These are phyloP conservation scores for Cladorhizidae sp. DNA, from an alignment of 37 sponge, comb jelly and placozoan species.

Conservation along the genomic window DNA sequence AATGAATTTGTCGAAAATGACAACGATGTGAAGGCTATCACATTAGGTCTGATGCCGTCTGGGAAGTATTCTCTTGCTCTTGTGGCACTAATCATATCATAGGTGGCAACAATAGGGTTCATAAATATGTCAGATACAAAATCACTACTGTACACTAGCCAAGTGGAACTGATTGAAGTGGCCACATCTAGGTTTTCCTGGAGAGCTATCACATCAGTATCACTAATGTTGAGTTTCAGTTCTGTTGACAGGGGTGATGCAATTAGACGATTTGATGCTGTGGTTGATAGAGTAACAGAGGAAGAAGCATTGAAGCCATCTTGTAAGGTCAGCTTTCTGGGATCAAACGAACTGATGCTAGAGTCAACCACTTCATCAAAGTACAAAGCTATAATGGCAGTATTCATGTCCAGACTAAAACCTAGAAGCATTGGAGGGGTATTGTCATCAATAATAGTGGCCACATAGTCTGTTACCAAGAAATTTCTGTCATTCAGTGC, in stretches of 20 bases:
- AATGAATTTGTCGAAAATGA: constrained; percentile 67
- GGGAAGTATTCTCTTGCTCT: constrained; percentile 39
- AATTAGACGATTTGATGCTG: constrained; percentile 1
- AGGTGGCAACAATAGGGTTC: constrained; percentile 28
- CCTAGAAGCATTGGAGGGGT: constrained; percentile 63
- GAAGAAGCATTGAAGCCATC: constrained; percentile 26
- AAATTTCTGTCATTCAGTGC: constrained; percentile 50
- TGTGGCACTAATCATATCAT: constrained; percentile 54
- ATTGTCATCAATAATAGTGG: constrained; percentile 17
- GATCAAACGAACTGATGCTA: constrained; percentile 8
- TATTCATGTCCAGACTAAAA: constrained; percentile 71
- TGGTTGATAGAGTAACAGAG: constrained; percentile 41
- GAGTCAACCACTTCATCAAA: constrained; percentile 82
- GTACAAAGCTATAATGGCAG: constrained; percentile 47
- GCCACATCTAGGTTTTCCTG: constrained; percentile 78
- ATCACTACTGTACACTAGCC: constrained; percentile 41
- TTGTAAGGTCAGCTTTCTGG: constrained; percentile 47
- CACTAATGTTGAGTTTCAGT: constrained; percentile 32
- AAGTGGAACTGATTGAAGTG: constrained; percentile 59
- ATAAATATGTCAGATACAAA: constrained; percentile 66
- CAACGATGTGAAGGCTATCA: constrained; percentile 52
- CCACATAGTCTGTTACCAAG: constrained; percentile 13
- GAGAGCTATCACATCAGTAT: constrained; percentile 56
- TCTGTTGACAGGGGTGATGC: constrained; percentile 30
- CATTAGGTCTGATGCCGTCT: constrained; percentile 61